Base-by-base conservation (phyloP, 2,113 vertebrate genomes). In the Mastomys natalensis region DNA sequence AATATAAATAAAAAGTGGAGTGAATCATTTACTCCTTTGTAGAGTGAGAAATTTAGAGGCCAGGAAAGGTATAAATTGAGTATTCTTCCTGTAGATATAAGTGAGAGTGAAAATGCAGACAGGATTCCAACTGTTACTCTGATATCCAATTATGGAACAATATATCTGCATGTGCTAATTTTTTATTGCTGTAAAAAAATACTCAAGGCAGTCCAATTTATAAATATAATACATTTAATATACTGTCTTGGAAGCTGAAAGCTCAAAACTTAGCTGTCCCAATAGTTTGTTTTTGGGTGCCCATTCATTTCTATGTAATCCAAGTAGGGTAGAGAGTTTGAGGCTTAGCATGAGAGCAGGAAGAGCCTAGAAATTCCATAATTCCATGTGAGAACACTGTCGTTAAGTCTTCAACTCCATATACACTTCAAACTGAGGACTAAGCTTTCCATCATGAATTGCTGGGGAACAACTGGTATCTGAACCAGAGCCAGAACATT, bases 231-330 rank as follows among this genome's bases (percentile, higher is more conserved):
- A 51, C 48, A 1, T 43, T 34, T 76, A 55, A n/a, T 7, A 34
- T 11, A 93, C 3, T 19, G 1, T 16, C 29, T 64, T 43, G 13
- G 5, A 70, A 22, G 12, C 26, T 68, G 17, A 24, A 87, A 26
- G 3, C 31, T 48, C 24, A 53, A 0, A 15, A n/a, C 16, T 3
- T 13, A 55, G 1, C 37, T 58, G 12, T 11, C 8, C 37, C 3
- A 22, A 12, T 11, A 26, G 58, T 43, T 34, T 26, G 29, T 12
- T 37, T 34, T 73, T 19, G 24, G 16, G 5, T 3, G 1, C 22
- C 37, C 19, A 81, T n/a, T 11, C 34, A 53, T 24, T 7, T 37
- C 31, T 19, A 10, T 64, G 34, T 17, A 87, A 34, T 66, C 34
- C 5, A 37, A n/a, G 45, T 31, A 10, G 16, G 21, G 31, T 26